Conservation (phyloP, 23 tunicate genomes). For the Halocynthia aurantium region DNA sequence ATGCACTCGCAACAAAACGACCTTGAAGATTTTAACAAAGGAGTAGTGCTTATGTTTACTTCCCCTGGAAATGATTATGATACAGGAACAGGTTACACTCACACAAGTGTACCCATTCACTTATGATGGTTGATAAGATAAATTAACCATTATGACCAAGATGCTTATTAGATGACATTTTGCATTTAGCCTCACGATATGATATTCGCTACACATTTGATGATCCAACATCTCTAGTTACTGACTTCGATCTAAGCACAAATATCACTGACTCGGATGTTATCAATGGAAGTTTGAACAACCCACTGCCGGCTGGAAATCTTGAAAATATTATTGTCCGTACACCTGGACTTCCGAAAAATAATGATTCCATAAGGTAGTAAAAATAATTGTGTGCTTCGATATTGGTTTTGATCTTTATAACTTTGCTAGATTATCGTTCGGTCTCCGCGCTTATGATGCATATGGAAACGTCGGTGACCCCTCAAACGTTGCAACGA, state of each 20-base stretch:
- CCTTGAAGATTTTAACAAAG: neutral
- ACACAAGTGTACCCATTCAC: too few relatives aligned
- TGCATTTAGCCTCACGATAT: constrained; percentile 23
- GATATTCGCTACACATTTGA: constrained; percentile 31
- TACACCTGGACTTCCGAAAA: constrained; percentile 4
- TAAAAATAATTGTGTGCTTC: neutral
- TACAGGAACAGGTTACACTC: constrained; percentile 27
- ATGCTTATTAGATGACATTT: neutral
- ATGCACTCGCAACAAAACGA: constrained; percentile 17
- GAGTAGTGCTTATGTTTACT: constrained; percentile 24
- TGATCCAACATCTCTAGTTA: constrained; percentile 5
- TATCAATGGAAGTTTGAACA: constrained; percentile 16
- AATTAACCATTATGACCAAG: too few relatives aligned
- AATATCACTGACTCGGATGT: neutral
- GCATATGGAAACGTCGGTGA: constrained; percentile 7
- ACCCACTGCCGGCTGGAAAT: constrained; percentile 25
- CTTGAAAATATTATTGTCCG: constrained; percentile 1
- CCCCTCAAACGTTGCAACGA: constrained; percentile 17
- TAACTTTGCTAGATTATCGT: constrained; percentile 9
- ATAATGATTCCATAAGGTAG: constrained; percentile 11
- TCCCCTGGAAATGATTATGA: constrained; percentile 56
- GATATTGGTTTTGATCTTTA: neutral
- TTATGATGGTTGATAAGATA: too few relatives aligned
- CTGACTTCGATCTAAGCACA: constrained; percentile 4
- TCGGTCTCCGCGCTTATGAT: constrained; percentile 24